Base-by-base conservation (phyloP, 2,113 vertebrate species). In the Leptobrachium ailaonicum region DNA sequence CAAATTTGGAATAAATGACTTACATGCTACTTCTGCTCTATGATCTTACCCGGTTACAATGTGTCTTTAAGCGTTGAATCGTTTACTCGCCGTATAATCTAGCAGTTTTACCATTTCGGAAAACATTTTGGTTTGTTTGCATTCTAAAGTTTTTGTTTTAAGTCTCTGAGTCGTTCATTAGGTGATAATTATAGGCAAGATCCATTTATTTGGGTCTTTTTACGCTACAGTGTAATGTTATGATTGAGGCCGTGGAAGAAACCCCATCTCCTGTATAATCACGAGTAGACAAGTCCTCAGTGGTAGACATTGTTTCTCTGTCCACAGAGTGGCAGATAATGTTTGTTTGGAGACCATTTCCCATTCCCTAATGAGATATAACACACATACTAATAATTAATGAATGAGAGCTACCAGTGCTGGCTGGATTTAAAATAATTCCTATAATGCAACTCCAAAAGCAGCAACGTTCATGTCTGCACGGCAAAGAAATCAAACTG, bases 171-270 rank as follows among this genome's bases (percentile, higher is more conserved):
- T 40, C 12, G 64, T 62, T 50, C 72, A 75, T 75, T 69, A 66
- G 79, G 72, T 75, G 79, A 74, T 81, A 81, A 81, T 81, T 81
- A 81, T 69, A 75, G 79, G 79, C 54, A 75, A 73, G 42, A 74
- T 45, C 63, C 64, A 40, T 47, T 66, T 41, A 68, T 47, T 47
- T 75, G 79, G 72, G 72, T 44, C 64, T 81, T 62, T 64, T 81
- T 81, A 75, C 42, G 73, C 79, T 81, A 75, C 54, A 81, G 72
- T 75, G 43, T 75, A 81, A 81, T 75, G 71, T 69, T 81, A 62
- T 81, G 79, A 81, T 68, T 81, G 54, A 66, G 64, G 32, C 72
- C 71, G 62, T 67, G 72, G 56, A 75, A 43, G 71, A 75, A 81
- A 62, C 72, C 50, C 64, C 71, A 75, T 75, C 66, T 81, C 56